These are phyloP conservation scores for Drosophila triauraria DNA, from an alignment of 1,140 invertebrate genomes.

Conservation along the genomic window DNA sequence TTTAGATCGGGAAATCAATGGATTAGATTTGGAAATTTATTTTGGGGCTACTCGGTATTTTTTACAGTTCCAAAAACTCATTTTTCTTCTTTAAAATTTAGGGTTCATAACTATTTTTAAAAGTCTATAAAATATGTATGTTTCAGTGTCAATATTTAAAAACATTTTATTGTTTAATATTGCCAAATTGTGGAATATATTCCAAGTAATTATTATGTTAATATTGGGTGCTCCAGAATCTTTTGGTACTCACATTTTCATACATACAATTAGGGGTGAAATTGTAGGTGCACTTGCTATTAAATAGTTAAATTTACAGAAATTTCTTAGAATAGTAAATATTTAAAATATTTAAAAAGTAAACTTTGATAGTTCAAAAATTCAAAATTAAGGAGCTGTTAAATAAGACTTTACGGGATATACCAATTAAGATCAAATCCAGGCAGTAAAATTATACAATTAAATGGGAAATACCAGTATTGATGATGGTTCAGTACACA, in stretches of 20 bases:
- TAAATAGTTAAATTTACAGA: neutral
- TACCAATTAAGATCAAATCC: neutral
- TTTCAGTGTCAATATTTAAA: neutral
- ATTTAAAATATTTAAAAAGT: no score
- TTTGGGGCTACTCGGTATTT: neutral
- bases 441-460: no score
- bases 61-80: neutral
- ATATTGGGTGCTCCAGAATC: slow-evolving; percentile 18
- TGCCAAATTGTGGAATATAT: neutral
- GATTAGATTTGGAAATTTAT: no score
- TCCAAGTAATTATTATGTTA: slow-evolving; percentile 8
- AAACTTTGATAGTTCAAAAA: no score
- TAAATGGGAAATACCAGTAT: no score
- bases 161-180: neutral
- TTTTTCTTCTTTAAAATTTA: neutral
- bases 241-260: neutral
- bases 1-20: neutral
- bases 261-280: neutral
- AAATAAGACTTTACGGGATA: no score
- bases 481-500: neutral
- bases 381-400: no score
- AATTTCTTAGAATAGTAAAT: no score
- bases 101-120: no score
- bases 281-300: neutral
- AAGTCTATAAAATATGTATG: no score